Conservation (phyloP, 2,797 vertebrate genomes). For the Nannoperca obscura region DNA sequence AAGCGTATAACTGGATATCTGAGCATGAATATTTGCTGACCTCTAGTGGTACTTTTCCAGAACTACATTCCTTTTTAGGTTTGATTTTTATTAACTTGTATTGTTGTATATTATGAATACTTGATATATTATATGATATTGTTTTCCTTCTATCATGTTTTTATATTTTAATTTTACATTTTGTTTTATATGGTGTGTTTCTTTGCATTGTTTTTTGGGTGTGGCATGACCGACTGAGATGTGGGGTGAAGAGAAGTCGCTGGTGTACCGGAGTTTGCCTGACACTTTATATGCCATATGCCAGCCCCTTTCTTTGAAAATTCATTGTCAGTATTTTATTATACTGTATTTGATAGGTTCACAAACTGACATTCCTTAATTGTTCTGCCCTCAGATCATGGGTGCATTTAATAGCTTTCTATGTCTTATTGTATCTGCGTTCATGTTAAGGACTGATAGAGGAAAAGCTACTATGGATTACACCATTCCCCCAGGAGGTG, state of each 20-base stretch:
- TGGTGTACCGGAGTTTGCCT: constrained; percentile 65
- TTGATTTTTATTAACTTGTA: constrained; percentile 75
- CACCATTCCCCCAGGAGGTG: constrained; percentile 35
- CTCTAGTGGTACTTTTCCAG: constrained; percentile 82
- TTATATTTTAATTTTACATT: constrained; percentile 68
- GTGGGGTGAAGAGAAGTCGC: constrained; percentile 50
- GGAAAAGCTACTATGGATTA: constrained; percentile 53
- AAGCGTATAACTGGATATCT: constrained; percentile 77
- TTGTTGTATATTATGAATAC: constrained; percentile 77
- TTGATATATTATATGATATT: constrained; percentile 75
- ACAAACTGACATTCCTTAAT: constrained; percentile 69
- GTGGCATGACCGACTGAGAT: constrained; percentile 45
- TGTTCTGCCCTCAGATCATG: constrained; percentile 60
- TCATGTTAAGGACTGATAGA: constrained; percentile 48
- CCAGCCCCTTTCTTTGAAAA: constrained; percentile 53
- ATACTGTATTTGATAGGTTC: constrained; percentile 57
- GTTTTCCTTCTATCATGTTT: constrained; percentile 72
- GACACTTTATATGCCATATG: constrained; percentile 64
- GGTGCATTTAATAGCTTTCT: constrained; percentile 64
- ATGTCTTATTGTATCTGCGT: constrained; percentile 66
- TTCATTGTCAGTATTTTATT: constrained; percentile 52
- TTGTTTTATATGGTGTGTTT: constrained; percentile 68
- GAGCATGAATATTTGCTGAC: constrained; percentile 87
- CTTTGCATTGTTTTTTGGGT: constrained; percentile 57
- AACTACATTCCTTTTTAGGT: constrained; percentile 84